Percentiles rank a stretch among this genome's conserved stretches.
Conservation (phyloP, 2,113 vertebrate species). For the Prunella himalayana region DNA sequence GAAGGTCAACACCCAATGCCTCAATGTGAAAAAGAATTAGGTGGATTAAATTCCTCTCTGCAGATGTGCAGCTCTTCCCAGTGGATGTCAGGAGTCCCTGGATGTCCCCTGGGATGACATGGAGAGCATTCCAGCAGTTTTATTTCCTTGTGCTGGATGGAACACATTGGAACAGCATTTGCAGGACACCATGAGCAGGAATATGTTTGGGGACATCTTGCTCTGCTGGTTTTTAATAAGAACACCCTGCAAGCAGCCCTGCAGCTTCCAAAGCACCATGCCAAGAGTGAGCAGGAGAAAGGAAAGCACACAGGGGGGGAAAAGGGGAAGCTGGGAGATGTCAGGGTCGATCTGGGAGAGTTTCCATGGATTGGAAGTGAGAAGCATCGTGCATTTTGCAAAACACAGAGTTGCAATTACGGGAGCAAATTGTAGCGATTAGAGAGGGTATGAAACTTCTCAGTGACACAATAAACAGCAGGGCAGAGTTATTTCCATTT, state of each 20-base stretch:
- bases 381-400: neutral
- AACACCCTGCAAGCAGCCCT: constrained; percentile 33
- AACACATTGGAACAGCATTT: neutral
- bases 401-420: constrained; percentile 14
- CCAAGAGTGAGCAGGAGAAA: constrained; percentile 24
- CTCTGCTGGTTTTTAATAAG: neutral
- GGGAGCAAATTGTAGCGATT: neutral
- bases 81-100: neutral
- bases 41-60: neutral
- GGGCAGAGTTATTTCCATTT: neutral
- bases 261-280: constrained; percentile 35
- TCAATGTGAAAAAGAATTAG: neutral
- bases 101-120: neutral
- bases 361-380: constrained; percentile 13
- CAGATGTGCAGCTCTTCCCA: neutral
- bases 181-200: constrained; percentile 25
- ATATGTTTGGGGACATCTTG: constrained; percentile 11
- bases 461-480: neutral
- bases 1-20: neutral
- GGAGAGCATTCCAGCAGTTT: constrained; percentile 3
- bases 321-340: constrained; percentile 9
- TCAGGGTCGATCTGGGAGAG: constrained; percentile 5
- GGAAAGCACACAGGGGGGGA: neutral
- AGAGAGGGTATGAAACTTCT: neutral
- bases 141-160: neutral